phyloP scores from a whole-genome alignment of 2,113 vertebrate genomes.

The Aleadryas rufinucha region DNA sequence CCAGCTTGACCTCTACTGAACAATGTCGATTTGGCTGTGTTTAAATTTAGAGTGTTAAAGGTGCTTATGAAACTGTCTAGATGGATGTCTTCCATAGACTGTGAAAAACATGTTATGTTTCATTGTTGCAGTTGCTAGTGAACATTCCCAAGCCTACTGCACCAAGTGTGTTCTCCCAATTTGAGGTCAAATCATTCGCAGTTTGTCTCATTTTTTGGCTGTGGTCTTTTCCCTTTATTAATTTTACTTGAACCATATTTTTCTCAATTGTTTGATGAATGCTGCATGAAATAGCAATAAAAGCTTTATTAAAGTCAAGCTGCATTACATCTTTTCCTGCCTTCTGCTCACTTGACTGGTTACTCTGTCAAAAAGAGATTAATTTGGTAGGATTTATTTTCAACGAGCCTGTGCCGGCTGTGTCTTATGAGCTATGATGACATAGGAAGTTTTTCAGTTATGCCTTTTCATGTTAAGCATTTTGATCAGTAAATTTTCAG shows the following conservation, averaged over 20 bases:
- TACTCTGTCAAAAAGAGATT: background rate
- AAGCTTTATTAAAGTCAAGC: background rate
- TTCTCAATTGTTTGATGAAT: background rate
- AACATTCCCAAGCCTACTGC: background rate
- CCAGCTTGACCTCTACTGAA: background rate
- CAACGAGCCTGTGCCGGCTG: background rate
- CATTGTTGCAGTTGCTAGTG: background rate
- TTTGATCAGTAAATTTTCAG: background rate
- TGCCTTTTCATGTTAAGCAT: background rate
- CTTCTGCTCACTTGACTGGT: background rate
- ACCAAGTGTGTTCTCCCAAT: background rate
- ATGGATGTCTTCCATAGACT: background rate
- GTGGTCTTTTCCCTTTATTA: background rate
- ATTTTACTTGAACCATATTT: background rate
- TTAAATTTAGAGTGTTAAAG: background rate
- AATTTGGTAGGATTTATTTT: background rate
- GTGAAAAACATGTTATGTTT: background rate
- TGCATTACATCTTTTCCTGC: background rate
- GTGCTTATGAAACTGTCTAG: background rate
- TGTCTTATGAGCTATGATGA: background rate
- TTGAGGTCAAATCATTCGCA: background rate
- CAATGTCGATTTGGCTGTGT: background rate
- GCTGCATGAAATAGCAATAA: background rate
- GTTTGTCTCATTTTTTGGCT: background rate
- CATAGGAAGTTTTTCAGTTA: fast-evolving